Percentiles rank a stretch among this genome's conserved stretches.
Evolutionary conservation across 2,113 vertebrate species (phyloP).

Genomic region (Dendrocopos noguchii): DNA sequence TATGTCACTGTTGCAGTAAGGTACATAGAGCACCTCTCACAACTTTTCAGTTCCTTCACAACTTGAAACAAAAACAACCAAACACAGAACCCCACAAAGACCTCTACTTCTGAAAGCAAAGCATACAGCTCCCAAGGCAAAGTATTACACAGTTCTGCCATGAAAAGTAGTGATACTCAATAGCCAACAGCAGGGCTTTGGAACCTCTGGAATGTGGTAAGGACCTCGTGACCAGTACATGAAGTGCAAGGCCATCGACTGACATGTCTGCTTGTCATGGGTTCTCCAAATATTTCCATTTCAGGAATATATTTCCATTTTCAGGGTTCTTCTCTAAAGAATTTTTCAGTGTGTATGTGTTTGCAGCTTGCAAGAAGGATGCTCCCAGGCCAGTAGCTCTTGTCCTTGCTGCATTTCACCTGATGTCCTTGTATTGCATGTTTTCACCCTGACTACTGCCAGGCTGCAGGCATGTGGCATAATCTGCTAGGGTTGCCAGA

Average conservation of each 20-base stretch:
- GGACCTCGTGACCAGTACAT: not conserved
- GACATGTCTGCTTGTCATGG: not conserved
- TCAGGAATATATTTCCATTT: no score
- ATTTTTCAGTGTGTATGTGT: not conserved
- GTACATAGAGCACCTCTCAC: not conserved
- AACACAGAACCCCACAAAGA: not conserved
- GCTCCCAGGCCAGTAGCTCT: not conserved
- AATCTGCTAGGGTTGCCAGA: not conserved
- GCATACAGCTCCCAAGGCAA: not conserved
- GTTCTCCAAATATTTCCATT: not conserved
- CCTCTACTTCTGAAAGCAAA: not conserved
- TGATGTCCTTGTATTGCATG: fast-evolving
- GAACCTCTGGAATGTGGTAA: not conserved
- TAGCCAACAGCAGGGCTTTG: not conserved
- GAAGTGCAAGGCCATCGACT: not conserved
- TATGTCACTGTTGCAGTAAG: not conserved
- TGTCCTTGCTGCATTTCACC: not conserved
- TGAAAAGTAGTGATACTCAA: not conserved
- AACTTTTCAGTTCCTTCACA: not conserved
- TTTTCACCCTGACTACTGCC: not conserved
- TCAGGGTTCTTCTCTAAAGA: not conserved
- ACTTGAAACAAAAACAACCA: not conserved
- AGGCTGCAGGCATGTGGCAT: not conserved
- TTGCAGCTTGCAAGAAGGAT: not conserved
- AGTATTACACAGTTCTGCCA: not conserved